Conservation (phyloP, 2,888 invertebrate genomes). For the Fissipunctia ypsillon region DNA sequence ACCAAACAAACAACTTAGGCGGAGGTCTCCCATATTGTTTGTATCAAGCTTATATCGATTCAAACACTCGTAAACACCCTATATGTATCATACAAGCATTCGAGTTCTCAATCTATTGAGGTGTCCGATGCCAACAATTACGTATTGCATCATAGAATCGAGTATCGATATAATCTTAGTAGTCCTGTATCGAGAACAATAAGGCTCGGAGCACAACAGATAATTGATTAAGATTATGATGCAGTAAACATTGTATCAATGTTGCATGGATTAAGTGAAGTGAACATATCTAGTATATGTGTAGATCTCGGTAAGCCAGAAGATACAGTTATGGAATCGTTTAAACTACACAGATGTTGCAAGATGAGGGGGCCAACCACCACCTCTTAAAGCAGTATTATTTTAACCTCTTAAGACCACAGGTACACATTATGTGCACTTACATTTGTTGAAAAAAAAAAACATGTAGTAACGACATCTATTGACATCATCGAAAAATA, state of each 20-base stretch:
- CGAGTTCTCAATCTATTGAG: constrained; percentile 26
- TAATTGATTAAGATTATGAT: constrained; percentile 65
- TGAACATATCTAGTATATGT: constrained; percentile 33
- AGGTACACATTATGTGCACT: too few species aligned
- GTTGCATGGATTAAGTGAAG: constrained; percentile 57
- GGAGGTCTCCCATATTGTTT: constrained; percentile 3
- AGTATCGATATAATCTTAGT: constrained; percentile 51
- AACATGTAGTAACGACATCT: too few species aligned
- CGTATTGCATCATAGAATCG: constrained; percentile 54
- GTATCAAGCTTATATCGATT: constrained; percentile 23
- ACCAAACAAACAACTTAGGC: constrained; percentile 13
- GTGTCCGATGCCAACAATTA: constrained; percentile 54
- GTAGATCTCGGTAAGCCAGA: constrained; percentile 38
- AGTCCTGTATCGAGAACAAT: constrained; percentile 60
- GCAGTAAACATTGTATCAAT: constrained; percentile 59
- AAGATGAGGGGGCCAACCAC: too few species aligned
- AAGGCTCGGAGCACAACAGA: constrained; percentile 56
- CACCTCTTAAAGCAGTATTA: too few species aligned
- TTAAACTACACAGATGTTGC: constrained; percentile 15
- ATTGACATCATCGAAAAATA: too few species aligned
- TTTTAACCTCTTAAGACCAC: too few species aligned
- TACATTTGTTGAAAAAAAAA: too few species aligned
- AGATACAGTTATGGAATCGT: constrained; percentile 38
- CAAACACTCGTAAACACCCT: constrained; percentile 27
- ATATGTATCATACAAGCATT: constrained; percentile 31